phyloP scores from a whole-genome alignment of 2,113 vertebrate species.

The Circaetus cinerascens region DNA sequence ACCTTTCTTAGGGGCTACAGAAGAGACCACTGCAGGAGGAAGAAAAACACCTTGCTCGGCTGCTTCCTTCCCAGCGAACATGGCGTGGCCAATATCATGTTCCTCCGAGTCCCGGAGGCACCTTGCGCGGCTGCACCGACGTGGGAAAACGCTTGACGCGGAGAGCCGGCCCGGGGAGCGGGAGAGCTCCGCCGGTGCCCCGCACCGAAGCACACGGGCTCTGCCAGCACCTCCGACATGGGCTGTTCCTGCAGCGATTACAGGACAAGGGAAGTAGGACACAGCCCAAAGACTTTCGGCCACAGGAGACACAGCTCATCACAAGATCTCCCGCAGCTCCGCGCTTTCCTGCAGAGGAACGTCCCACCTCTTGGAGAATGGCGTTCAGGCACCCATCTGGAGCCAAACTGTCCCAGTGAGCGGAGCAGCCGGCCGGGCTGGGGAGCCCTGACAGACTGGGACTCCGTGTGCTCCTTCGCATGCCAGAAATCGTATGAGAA shows the following conservation, averaged over 20 bases:
- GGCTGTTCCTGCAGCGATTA: not conserved
- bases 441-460: not conserved
- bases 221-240: rapidly evolving
- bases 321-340: not conserved
- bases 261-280: not conserved
- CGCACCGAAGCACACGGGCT: not conserved
- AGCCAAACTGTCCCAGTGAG: not conserved
- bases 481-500: not conserved
- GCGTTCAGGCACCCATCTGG: not conserved
- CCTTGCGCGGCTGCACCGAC: rapidly evolving
- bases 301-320: not conserved
- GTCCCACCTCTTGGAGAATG: rapidly evolving
- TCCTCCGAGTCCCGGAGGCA: rapidly evolving
- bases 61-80: not conserved
- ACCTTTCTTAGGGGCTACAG: not conserved
- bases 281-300: rapidly evolving
- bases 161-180: rapidly evolving
- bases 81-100: rapidly evolving
- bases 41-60: not conserved
- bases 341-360: rapidly evolving
- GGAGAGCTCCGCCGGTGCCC: not conserved
- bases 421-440: not conserved
- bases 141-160: rapidly evolving
- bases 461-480: not conserved
- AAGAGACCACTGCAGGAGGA: not conserved